Conservation (phyloP, 2,888 invertebrate genomes). For the Cacoxenus indagator region DNA sequence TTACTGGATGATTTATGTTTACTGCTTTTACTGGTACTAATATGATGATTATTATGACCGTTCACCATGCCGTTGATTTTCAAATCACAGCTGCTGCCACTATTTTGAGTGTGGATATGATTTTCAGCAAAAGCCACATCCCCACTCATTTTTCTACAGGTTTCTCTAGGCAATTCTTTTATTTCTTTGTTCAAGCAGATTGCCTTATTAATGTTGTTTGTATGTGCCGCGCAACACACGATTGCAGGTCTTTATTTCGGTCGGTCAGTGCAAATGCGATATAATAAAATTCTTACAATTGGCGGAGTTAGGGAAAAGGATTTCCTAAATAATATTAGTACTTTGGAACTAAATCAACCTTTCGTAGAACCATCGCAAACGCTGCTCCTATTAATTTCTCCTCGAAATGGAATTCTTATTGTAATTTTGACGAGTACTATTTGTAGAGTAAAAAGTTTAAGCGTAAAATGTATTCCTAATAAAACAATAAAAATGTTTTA, state of each 20-base stretch:
- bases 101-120: slow-evolving; percentile 63
- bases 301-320: no score
- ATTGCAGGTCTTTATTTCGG: slow-evolving; percentile 27
- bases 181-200: slow-evolving; percentile 24
- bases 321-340: no score
- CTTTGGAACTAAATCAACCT: no score
- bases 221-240: slow-evolving; percentile 26
- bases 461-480: no score
- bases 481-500: no score
- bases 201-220: background rate
- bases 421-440: no score
- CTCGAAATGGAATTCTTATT: no score
- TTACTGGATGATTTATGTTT: slow-evolving; percentile 78
- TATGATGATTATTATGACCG: slow-evolving; percentile 79
- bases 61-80: slow-evolving; percentile 84
- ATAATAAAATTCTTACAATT: slow-evolving; percentile 44
- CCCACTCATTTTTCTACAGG: slow-evolving; percentile 65
- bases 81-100: slow-evolving; percentile 54
- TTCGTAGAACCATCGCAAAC: no score
- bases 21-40: slow-evolving; percentile 71
- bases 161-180: slow-evolving; percentile 45
- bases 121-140: slow-evolving; percentile 63
- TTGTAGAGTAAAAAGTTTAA: no score
- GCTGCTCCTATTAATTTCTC: no score
- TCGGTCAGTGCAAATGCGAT: slow-evolving; percentile 29